A percentile compares a stretch with the other conserved stretches of the same genome.
Evolutionary conservation across 2,113 vertebrate species (phyloP).

Genomic region (Apodemus speciosus): DNA sequence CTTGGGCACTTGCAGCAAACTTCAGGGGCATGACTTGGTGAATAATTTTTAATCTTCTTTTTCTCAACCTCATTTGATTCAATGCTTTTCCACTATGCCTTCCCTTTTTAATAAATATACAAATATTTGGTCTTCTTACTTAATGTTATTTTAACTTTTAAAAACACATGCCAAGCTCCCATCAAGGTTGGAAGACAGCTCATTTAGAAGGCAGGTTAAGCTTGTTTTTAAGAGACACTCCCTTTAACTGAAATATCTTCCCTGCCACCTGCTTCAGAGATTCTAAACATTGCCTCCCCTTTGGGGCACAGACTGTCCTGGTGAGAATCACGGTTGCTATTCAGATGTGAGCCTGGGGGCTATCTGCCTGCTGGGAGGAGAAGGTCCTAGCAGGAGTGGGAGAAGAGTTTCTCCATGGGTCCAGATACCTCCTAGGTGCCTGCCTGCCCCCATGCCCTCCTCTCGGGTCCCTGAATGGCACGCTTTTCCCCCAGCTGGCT

Average conservation of each 20-base stretch:
- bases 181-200: not conserved
- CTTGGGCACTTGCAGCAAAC: not conserved
- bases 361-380: not conserved
- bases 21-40: not conserved
- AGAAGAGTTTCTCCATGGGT: not conserved
- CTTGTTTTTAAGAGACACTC: constrained; percentile 31
- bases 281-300: not conserved
- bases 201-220: not conserved
- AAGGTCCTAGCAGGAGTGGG: not conserved
- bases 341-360: not conserved
- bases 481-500: not conserved
- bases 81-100: not conserved
- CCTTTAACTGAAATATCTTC: not conserved
- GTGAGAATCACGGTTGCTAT: not conserved
- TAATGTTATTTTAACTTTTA: constrained; percentile 16
- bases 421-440: too few relatives aligned
- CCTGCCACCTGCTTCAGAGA: not conserved
- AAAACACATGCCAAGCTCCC: not conserved
- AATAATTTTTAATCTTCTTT: not conserved
- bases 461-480: not conserved
- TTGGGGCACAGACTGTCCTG: not conserved
- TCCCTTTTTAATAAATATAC: not conserved
- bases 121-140: not conserved
- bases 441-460: not conserved
- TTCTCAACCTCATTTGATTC: not conserved